A percentile compares a stretch with the other conserved stretches of the same genome.
These are phyloP conservation scores for Epinotia demarniana DNA, from an alignment of 2,888 invertebrate genomes.

Conservation along the genomic window DNA sequence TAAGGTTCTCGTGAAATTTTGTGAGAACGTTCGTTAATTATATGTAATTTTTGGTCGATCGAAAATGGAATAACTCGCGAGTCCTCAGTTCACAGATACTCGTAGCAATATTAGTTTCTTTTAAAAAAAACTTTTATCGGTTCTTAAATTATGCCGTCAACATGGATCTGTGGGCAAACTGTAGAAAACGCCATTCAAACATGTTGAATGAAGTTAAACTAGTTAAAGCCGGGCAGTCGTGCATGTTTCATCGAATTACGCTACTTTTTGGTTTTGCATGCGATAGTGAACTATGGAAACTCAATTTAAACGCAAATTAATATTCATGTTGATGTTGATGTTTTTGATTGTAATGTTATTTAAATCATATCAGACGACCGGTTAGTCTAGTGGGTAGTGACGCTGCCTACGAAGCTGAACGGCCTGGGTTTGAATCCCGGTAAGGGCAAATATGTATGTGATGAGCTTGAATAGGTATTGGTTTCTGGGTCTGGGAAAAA, in stretches of 20 bases:
- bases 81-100: no score
- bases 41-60: no score
- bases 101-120: no score
- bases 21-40: no score
- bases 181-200: neutral
- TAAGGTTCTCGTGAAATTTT: no score
- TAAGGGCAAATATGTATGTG: no score
- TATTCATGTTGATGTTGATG: neutral
- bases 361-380: neutral
- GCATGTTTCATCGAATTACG: constrained; percentile 7
- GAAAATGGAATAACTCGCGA: no score
- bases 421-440: no score
- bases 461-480: no score
- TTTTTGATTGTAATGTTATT: neutral
- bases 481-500: no score
- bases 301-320: constrained; percentile 9
- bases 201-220: neutral
- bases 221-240: constrained; percentile 11
- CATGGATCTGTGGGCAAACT: neutral
- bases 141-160: neutral
- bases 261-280: constrained; percentile 14
- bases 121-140: neutral
- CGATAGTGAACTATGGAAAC: constrained; percentile 8
- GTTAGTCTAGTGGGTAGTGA: no score
- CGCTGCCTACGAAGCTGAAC: no score